phyloP scores from a whole-genome alignment of 2,113 vertebrate species.

The Catharus fuscescens region DNA sequence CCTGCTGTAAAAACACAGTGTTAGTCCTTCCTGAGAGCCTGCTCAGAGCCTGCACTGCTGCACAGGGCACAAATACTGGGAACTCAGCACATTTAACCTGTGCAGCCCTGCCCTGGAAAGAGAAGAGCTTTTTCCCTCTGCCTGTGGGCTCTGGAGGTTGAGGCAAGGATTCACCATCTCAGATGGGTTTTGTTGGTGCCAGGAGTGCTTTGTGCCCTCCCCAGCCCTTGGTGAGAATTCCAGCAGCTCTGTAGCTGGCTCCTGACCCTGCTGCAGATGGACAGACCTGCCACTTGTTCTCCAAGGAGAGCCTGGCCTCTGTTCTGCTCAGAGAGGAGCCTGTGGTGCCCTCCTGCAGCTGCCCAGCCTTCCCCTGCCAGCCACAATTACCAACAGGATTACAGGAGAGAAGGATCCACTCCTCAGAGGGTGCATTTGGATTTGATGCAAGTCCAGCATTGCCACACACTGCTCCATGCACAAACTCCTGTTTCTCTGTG shows the following conservation, averaged over 20 bases:
- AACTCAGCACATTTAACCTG: neutral
- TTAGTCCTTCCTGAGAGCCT: neutral
- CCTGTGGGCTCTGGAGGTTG: accelerated
- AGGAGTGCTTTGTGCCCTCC: neutral
- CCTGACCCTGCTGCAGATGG: neutral
- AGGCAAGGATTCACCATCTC: neutral
- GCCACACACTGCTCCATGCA: neutral
- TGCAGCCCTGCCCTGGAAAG: neutral
- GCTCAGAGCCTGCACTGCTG: neutral
- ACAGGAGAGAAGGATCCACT: neutral
- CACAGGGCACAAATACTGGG: no score
- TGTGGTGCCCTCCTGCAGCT: neutral
- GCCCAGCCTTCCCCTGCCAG: neutral
- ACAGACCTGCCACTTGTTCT: neutral
- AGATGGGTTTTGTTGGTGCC: neutral
- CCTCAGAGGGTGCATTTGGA: neutral
- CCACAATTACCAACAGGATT: neutral
- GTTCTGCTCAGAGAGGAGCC: neutral
- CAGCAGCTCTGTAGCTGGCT: neutral
- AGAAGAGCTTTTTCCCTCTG: neutral
- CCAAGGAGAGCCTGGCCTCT: neutral
- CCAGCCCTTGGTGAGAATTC: neutral
- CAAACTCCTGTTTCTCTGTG: neutral
- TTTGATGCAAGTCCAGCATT: neutral
- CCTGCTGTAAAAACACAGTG: neutral